Evolutionary conservation across 2,888 invertebrate genomes (phyloP), one percentile per base, ranked within the genome.

Genomic region (Chalcis sispes): DNA sequence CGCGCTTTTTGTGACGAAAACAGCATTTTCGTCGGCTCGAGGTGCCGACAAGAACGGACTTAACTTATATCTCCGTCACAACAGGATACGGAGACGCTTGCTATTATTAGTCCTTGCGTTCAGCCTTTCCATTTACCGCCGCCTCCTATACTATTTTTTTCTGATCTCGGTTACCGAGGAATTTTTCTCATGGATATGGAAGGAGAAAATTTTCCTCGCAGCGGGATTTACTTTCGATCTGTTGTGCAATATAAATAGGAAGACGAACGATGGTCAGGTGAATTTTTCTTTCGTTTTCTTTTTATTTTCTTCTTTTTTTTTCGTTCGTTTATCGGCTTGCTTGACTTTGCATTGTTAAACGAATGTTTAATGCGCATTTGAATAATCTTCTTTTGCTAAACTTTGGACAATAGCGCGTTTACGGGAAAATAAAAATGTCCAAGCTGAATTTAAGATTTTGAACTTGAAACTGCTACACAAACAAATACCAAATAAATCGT

Each of bases 21-120:
- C 88, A 88, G 85, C 85, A 87, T 87, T 88, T 87, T 86, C 84
- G 87, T 85, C 88, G n/a, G 88, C 88, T 88, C 87, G 87, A 88
- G 88, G 88, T 88, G 88, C 79, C 84, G 86, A 85, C 88, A 85
- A 87, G 85, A 88, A 86, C 82, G 82, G 83, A 83, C 87, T 87
- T 87, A 88, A 87, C 87, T 46, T 40, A 23, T 32, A 27, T 58
- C 27, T 54, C 48, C 72, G 75, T 42, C 13, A 42, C 42, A 42
- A 42, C 42, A 42, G 42, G 42, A 42, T 42, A 13, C 15, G 15
- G 13, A n/a, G n/a, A 15, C 42, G 5, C 32, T 32, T 15, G 42
- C 42, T 15, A 2, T 13, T 36, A 36, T 36, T 7, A 7, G 10
- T 10, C 36, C 4, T 36, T 36, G 4, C 36, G 4, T 36, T 36